Base-by-base conservation (phyloP, 2,888 invertebrate species). In the Lycophotia porphyrea region DNA sequence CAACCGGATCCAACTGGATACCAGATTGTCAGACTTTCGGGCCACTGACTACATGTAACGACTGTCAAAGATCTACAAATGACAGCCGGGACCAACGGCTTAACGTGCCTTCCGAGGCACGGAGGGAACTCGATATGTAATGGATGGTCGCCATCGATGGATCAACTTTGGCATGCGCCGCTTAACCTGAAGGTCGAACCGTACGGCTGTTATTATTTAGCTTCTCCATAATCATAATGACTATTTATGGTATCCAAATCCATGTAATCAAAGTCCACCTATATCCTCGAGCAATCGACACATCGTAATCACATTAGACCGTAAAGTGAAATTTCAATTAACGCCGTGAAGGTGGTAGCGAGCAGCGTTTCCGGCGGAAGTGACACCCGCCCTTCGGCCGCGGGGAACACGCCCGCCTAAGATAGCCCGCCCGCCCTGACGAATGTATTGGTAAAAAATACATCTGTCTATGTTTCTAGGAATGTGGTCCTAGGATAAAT, bases 311-410 rank as follows among this genome's bases (percentile, higher is more conserved):
- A 85, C 80, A 88, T 92, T 91, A 89, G 88, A 75, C 84, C 78
- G 83, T 88, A 83, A 83, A 86, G 82, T 88, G 88, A 87, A 92
- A 91, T 90, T 88, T 91, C 90, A 93, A 93, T 93, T 92, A 93
- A 88, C 85, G 87, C 84, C 85, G 87, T 79, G 84, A 75, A 88
- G 85, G 86, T 85, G 87, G 86, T 84, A 90, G 91, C 84, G 88
- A 87, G 87, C 90, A 89, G 86, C 89, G 89, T 91, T 92, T 94
- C 95, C 95, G 90, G 85, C 92, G 95, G 95, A 93, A 84, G 87
- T 78, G 90, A 84, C 89, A 87, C 91, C 92, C 93, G 92, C 92
- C 92, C 90, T 90, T 87, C 92, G 88, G 92, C 89, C 92, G 90
- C 93, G 87, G 85, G 86, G 87, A 89, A 84, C 88, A 90, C 90